Evolutionary conservation across 92 coral and sea anemone genomes (phyloP), one percentile per base, ranked within the genome.

Genomic region (Phenganax subtilis): DNA sequence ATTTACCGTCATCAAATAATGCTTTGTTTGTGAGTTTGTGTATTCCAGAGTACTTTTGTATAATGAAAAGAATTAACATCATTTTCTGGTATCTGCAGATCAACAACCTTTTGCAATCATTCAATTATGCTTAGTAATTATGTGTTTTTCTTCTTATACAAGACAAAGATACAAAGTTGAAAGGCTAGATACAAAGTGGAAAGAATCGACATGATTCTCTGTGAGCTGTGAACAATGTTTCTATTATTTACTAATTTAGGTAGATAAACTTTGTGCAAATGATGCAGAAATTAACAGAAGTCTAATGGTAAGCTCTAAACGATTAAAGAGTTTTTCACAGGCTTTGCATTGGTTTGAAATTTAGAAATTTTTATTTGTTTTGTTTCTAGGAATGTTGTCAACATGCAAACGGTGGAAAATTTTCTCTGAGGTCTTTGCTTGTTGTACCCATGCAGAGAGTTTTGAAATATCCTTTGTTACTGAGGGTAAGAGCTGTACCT

Each of bases 391-490:
- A 96, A 6, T 96, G 99, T 80, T 91, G 91, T 63, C 91, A 87
- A 65, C 87, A 86, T 88, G 99, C 99, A 55, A 90, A 92, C 8
- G 83, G 69, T 6, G 91, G 99, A 88, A 96, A 96, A 86, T 96
- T 96, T 89, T 85, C 93, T 9, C 81, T 96, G 65, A 88, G 99
- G 53, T 96, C 99, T 28, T 82, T 96, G 67, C 87, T 96, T 55
- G 99, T 96, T 51, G 92, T 96, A 29, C 99, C 99, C 4, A 92
- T 96, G 87, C 99, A 96, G 82, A 85, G 99, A 88, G 99, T 96
- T 63, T 83, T 96, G 54, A 96, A 96, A 84, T 96, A 96, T 75
- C 99, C 99, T 6, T 84, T 96, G 7, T 73, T 96, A 54, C 85
- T 96, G 68, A 88, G 90, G 89, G 99, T 96, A 88, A 53, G 88